phyloP scores from a whole-genome alignment of 2,888 invertebrate genomes.

The Pyrrhosoma nymphula region DNA sequence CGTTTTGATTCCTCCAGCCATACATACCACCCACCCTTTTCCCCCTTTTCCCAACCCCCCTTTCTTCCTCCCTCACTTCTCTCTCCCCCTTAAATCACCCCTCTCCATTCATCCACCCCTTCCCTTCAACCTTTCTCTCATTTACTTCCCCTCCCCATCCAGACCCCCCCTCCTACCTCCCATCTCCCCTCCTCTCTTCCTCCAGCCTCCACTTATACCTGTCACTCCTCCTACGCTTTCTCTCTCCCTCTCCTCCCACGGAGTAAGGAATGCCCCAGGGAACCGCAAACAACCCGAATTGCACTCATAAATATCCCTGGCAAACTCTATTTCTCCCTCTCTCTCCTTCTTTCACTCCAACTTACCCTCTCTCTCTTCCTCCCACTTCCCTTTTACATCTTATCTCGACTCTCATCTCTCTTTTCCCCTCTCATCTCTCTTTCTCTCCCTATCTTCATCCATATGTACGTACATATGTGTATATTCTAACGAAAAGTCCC shows the following conservation, averaged over 20 bases:
- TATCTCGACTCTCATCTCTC: not conserved
- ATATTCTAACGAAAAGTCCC: too few relatives aligned
- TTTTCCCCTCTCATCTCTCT: not conserved
- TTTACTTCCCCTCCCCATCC: not conserved
- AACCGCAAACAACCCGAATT: constrained; percentile 50
- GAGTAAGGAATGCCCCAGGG: constrained; percentile 20
- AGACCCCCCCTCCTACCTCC: not conserved
- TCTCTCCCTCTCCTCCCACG: constrained; percentile 13
- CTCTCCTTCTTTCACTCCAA: not conserved
- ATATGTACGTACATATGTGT: too few relatives aligned
- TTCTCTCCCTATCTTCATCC: not conserved
- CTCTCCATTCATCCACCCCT: not conserved
- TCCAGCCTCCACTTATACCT: constrained; percentile 33
- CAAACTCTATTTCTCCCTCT: constrained; percentile 18
- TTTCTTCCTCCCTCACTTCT: not conserved
- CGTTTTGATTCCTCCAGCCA: too few relatives aligned
- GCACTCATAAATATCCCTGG: constrained; percentile 45
- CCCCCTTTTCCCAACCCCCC: not conserved
- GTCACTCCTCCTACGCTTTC: not conserved
- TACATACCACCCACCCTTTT: not conserved
- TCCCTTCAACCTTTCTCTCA: not conserved
- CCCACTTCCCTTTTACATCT: not conserved
- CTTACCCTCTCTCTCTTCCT: not conserved
- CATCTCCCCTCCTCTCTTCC: not conserved
- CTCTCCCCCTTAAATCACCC: too few relatives aligned